Evolutionary conservation across 1,140 invertebrate genomes (phyloP), one percentile per base, ranked within the genome.

Genomic region (Monomorium pharaonis): DNA sequence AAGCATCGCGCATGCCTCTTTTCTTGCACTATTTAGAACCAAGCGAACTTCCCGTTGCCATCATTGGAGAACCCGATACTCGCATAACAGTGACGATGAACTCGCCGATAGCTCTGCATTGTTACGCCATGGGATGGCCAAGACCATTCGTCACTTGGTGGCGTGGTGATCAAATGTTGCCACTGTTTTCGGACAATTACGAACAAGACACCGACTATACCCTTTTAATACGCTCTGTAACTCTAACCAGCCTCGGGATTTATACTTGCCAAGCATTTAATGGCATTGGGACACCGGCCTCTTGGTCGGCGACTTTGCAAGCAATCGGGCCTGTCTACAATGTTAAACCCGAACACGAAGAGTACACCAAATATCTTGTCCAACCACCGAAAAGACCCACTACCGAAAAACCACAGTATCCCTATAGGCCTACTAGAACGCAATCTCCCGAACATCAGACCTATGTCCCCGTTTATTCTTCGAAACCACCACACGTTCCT

Each of bases 251-350:
- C 88, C 95, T 98, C 3, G 98, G 98, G 14, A 95, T 97, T n/a
- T 98, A 98, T 93, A 97, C 97, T 0, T 99, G 98, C 91, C 97
- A 98, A 91, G 98, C 98, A 0, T 98, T 98, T 93, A 98, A 98
- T 92, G 98, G 97, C 2, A 92, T 97, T 7, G 97, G 97, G 3
- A 96, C 96, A 80, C 96, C 98, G 4, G 97, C 97, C 0, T 97
- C 97, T 24, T 97, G 97, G 96, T 96, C 96, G 1, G 95, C 98
- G 0, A 96, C 96, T 0, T 95, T 99, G 0, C 96, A 97, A 90
- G 97, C 97, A 0, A 92, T 97, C 65, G 96, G 97, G 14, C 97
- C 97, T 0, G 96, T 96, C 14, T 91, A 95, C 75, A 93, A 95
- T 42, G 90, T 96, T 21, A 95, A 92, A 88, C 92, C 95, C 7